Evolutionary conservation across 2,113 vertebrate genomes (phyloP).

Genomic region (Ibidorhyncha struthersii): DNA sequence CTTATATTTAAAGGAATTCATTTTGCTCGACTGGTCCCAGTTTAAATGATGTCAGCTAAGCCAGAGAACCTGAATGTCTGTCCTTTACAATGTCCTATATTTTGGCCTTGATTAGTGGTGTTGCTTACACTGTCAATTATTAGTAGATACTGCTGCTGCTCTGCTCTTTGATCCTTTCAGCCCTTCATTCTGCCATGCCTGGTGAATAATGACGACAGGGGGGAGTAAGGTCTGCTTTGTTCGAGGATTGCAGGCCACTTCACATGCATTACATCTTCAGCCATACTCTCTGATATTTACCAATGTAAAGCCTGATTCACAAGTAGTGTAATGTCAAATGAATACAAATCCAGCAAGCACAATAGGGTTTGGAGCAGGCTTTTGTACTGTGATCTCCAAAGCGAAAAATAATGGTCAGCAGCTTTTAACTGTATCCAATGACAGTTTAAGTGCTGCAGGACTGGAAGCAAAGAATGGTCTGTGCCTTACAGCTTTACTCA

Average conservation of each 20-base stretch:
- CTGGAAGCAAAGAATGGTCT: background rate
- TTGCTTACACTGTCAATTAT: conserved; percentile 39
- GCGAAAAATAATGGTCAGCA: background rate
- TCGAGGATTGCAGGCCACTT: conserved; percentile 11
- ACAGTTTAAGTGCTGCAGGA: background rate
- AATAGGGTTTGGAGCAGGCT: background rate
- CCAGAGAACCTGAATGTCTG: background rate
- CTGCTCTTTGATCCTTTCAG: conserved; percentile 61
- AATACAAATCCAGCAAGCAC: background rate
- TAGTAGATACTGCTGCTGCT: conserved; percentile 29
- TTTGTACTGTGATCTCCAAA: background rate
- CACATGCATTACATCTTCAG: conserved; percentile 1
- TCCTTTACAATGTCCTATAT: background rate
- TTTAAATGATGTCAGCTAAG: background rate
- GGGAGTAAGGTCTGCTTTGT: conserved; percentile 34
- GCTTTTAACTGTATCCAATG: background rate
- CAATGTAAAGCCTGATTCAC: background rate
- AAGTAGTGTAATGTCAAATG: background rate
- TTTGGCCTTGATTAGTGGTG: conserved; percentile 19
- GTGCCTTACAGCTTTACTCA: background rate
- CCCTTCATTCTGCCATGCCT: conserved; percentile 21
- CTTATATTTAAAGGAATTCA: background rate
- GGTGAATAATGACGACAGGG: conserved; percentile 34
- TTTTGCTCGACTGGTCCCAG: background rate
- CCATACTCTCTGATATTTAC: conserved; percentile 5